A percentile compares a stretch with the other conserved stretches of the same genome.
phyloP scores from a whole-genome alignment of 2,113 vertebrate genomes.

The Parotia lawesii region DNA sequence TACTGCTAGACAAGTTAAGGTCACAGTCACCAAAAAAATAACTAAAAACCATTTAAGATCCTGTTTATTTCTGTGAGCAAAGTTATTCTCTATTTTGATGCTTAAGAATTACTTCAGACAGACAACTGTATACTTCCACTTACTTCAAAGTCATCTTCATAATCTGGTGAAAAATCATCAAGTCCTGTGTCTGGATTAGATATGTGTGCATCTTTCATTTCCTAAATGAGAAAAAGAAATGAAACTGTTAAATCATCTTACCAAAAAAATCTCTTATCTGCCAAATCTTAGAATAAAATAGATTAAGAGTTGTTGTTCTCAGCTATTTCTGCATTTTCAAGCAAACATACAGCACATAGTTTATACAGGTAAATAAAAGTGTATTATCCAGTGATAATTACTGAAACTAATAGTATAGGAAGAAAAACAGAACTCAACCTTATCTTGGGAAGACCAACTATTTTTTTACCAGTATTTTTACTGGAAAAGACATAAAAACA shows the following conservation, averaged over 20 bases:
- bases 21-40: background rate
- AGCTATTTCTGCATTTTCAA: background rate
- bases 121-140: background rate
- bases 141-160: conserved; percentile 96
- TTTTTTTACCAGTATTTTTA: background rate
- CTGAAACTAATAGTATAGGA: background rate
- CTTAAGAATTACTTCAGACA: background rate
- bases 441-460: background rate
- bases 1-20: background rate
- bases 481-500: background rate
- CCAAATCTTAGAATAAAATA: background rate
- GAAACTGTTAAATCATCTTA: background rate
- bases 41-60: background rate
- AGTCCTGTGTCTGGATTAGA: conserved; percentile 26
- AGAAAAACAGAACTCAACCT: background rate
- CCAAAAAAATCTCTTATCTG: background rate
- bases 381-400: background rate
- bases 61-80: background rate
- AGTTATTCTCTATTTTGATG: background rate
- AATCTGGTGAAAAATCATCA: conserved; percentile 57
- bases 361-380: background rate
- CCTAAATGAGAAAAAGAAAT: conserved; percentile 44
- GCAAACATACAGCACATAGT: background rate
- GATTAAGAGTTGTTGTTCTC: background rate
- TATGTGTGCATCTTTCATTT: conserved; percentile 53